Evolutionary conservation across 2,888 invertebrate species (phyloP).

Genomic region (Standfussiana lucernea): DNA sequence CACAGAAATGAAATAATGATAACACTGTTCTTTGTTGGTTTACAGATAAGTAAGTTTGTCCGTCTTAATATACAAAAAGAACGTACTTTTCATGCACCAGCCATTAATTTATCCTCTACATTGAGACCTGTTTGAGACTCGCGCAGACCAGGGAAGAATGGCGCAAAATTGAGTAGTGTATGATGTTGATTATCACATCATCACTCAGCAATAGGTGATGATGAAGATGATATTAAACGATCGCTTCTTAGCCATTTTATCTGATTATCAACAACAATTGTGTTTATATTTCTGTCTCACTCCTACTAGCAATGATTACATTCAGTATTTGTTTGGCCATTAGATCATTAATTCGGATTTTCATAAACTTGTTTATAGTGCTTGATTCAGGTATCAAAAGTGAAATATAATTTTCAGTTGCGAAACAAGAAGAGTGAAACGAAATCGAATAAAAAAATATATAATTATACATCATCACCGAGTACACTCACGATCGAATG

Average conservation of each 20-base stretch:
- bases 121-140: not conserved
- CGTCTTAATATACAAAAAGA: not conserved
- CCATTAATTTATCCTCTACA: not conserved
- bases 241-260: not conserved
- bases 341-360: not conserved
- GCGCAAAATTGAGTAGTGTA: too few relatives aligned
- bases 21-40: conserved; percentile 18
- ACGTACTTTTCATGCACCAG: not conserved
- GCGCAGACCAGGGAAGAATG: not conserved
- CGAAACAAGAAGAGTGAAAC: not conserved
- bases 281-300: conserved; percentile 6
- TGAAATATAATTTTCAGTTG: not conserved
- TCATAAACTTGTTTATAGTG: not conserved
- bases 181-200: too few relatives aligned
- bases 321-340: not conserved
- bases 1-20: conserved; percentile 26
- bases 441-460: not conserved
- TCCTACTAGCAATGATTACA: not conserved
- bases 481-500: too few relatives aligned
- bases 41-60: not conserved
- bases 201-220: too few relatives aligned
- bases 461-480: too few relatives aligned
- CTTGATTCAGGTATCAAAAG: not conserved
- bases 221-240: not conserved
- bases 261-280: conserved; percentile 12